Evolutionary conservation across 2,797 vertebrate species (phyloP), one percentile per base, ranked within the genome.

Genomic region (Stomatorhinus walkeri): DNA sequence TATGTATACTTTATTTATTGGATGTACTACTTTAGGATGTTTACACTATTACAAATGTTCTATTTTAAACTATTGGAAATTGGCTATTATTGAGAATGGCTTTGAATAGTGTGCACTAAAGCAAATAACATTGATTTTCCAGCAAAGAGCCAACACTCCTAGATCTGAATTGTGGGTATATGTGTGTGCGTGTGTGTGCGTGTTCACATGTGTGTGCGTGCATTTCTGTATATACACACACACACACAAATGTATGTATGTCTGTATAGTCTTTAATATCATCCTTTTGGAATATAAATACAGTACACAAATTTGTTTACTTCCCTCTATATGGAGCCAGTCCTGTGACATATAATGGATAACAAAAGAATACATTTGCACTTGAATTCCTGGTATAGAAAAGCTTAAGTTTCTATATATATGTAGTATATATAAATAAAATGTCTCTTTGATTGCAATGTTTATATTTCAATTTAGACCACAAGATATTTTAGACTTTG

Each of bases 371-470:
- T 88, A 79, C 48, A 93, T 93, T 94, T 92, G 93, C 92, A 92
- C 88, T 93, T 92, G 93, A 91, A 88, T 93, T 93, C 91, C 91
- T 94, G 93, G 93, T 94, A 94, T 94, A 94, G 94, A 95, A 95
- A 93, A 92, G 90, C 94, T 95, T 94, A 93, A 93, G 93, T 93
- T 93, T 95, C 72, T 79, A 94, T 95, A 95, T 88, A 91, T 93
- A 94, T 95, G 91, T 87, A 95, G 95, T 95, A 95, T 92, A 95
- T 95, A 96, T 87, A 92, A 95, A 95, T 95, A 95, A 95, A 95
- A 90, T 90, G 36, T 95, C 93, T 95, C 91, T 61, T 61, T 90
- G 92, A 90, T 94, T 92, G 91, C 90, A 91, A 88, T 92, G 72
- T 28, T 89, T 91, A 88, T 90, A n/a, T 87, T 89, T 91, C 51